These are phyloP conservation scores for Cyprinodon diabolis DNA, from an alignment of 2,797 vertebrate genomes.

Conservation along the genomic window DNA sequence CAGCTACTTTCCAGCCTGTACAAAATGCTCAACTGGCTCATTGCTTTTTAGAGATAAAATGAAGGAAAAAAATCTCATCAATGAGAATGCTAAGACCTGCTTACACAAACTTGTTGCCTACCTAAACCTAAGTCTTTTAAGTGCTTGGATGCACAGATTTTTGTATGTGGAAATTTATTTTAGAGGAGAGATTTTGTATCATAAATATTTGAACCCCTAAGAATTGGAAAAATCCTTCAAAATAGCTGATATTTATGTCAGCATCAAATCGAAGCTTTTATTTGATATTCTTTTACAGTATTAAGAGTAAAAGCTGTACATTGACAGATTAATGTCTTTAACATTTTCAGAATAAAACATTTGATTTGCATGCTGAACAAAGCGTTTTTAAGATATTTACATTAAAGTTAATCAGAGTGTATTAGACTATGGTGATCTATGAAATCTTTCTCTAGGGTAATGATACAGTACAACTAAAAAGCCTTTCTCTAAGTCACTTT, in stretches of 20 bases:
- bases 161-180: neutral
- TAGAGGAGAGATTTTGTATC: neutral
- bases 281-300: neutral
- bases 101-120: constrained; percentile 82
- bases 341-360: neutral
- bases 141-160: constrained; percentile 9
- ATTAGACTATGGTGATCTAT: neutral
- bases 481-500: no score
- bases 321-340: neutral
- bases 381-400: neutral
- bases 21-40: constrained; percentile 93
- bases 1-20: constrained; percentile 85
- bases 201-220: neutral
- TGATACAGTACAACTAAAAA: no score
- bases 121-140: constrained; percentile 50
- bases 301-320: neutral
- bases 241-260: no score
- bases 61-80: constrained; percentile 88
- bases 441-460: no score
- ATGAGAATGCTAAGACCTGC: constrained; percentile 83
- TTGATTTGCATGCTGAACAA: neutral
- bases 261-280: neutral
- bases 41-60: constrained; percentile 93
- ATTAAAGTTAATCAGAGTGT: neutral
- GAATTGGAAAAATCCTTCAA: neutral